Evolutionary conservation across 2,797 vertebrate species (phyloP).

Genomic region (Emydoidea blandingii): DNA sequence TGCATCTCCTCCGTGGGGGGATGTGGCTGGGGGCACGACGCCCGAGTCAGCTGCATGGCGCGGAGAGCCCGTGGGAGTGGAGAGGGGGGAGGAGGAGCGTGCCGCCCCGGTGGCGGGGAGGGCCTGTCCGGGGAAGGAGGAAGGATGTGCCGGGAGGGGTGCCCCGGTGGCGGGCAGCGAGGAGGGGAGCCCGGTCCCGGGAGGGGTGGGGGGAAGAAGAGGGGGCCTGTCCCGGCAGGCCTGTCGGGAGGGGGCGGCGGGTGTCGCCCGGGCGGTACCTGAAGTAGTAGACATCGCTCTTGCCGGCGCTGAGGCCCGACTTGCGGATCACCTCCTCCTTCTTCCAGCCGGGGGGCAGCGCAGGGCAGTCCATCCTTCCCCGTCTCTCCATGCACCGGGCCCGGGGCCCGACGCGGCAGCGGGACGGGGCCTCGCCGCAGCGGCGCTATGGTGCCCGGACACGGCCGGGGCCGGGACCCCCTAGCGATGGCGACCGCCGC

Average conservation of each 20-base stretch:
- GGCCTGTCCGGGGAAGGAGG: neutral
- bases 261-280: constrained; percentile 77
- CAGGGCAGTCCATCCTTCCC: constrained; percentile 89
- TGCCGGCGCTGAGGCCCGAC: constrained; percentile 94
- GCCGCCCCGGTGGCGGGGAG: too few relatives aligned
- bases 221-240: too few relatives aligned
- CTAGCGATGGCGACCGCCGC: constrained; percentile 76
- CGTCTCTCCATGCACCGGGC: constrained; percentile 88
- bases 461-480: constrained; percentile 66
- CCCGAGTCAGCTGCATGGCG: neutral
- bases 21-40: too few relatives aligned
- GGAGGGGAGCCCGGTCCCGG: neutral
- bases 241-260: neutral
- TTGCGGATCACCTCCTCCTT: constrained; percentile 98
- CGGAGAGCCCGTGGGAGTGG: neutral
- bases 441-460: constrained; percentile 61
- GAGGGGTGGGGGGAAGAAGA: neutral
- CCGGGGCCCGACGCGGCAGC: constrained; percentile 58
- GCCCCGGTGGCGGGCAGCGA: neutral
- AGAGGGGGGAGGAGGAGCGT: too few relatives aligned
- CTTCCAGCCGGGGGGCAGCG: constrained; percentile 94
- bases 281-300: constrained; percentile 92
- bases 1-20: neutral
- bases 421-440: constrained; percentile 49
- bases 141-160: neutral